A percentile compares a stretch with the other conserved stretches of the same genome.
phyloP scores from a whole-genome alignment of 2,113 vertebrate genomes.

The Donacobius atricapilla region DNA sequence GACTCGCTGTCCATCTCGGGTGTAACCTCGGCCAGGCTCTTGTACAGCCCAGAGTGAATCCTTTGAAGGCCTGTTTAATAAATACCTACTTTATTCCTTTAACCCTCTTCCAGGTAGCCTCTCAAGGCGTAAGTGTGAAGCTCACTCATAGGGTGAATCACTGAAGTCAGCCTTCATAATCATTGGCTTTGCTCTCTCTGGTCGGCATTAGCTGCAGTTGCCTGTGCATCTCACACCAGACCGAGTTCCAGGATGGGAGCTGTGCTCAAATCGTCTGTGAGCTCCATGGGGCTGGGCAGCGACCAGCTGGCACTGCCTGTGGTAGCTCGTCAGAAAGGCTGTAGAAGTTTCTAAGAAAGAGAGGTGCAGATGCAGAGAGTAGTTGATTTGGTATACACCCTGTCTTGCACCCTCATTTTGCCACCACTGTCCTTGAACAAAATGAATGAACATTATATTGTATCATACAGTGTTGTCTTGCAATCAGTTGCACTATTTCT shows the following conservation, averaged over 20 bases:
- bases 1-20: accelerated
- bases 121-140: background rate
- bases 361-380: background rate
- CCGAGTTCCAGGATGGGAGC: background rate
- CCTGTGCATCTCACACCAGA: background rate
- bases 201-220: background rate
- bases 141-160: background rate
- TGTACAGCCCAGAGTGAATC: background rate
- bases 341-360: background rate
- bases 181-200: background rate
- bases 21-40: accelerated
- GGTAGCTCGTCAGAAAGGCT: background rate
- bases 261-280: background rate
- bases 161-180: background rate
- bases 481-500: background rate
- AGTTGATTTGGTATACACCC: background rate
- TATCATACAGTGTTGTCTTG: background rate
- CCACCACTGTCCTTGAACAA: background rate
- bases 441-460: background rate
- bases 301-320: background rate
- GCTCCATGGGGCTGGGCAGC: background rate
- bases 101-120: background rate
- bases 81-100: background rate
- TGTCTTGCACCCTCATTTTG: background rate
- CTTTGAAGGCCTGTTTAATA: background rate